Conservation (phyloP, 2,797 vertebrate species). For the Enteromius thamalakanensis region DNA sequence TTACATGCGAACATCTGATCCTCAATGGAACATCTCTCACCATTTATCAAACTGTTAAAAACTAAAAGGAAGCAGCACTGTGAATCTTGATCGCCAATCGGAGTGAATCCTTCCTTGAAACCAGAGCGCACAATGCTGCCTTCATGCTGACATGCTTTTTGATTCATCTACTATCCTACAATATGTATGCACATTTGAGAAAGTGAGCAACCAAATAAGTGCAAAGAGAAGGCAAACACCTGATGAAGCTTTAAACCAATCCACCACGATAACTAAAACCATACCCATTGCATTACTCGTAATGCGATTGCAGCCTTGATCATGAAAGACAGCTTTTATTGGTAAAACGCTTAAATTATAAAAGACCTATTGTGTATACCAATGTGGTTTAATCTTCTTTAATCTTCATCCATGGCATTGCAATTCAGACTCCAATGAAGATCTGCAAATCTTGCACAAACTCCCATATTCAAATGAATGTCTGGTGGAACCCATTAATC, state of each 20-base stretch:
- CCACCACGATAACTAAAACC: background rate
- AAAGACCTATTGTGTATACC: conserved; percentile 32
- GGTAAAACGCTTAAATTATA: conserved; percentile 25
- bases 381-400: conserved; percentile 19
- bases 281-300: background rate
- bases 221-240: background rate
- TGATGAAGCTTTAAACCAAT: conserved; percentile 4
- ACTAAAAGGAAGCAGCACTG: conserved; percentile 40
- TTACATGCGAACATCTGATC: conserved; percentile 43
- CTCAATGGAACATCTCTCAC: conserved; percentile 11
- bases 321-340: conserved; percentile 21
- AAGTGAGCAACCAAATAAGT: background rate
- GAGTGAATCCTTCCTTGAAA: conserved; percentile 25
- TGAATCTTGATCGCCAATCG: background rate
- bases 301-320: background rate
- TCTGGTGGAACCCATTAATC: conserved; percentile 5
- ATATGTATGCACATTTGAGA: background rate
- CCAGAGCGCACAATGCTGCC: background rate
- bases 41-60: conserved; percentile 25
- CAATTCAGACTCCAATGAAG: conserved; percentile 16
- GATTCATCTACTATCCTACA: background rate
- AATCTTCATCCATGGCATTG: conserved; percentile 12
- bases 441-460: conserved; percentile 5
- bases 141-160: conserved; percentile 4
- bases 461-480: conserved; percentile 8